These are phyloP conservation scores for Upupa epops DNA, from an alignment of 2,113 vertebrate genomes.

Conservation along the genomic window DNA sequence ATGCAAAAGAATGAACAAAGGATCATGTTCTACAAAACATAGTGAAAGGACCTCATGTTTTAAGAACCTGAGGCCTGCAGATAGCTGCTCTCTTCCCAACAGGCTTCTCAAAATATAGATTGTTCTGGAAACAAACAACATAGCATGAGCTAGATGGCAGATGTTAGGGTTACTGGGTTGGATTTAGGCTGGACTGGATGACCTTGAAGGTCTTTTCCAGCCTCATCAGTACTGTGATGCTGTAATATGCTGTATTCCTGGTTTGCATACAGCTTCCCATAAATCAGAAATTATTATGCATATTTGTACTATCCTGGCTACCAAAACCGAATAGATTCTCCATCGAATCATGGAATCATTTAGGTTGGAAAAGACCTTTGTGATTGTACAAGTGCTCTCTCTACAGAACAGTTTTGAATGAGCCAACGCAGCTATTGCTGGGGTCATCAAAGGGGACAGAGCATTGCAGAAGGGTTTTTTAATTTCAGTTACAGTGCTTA, in stretches of 20 bases:
- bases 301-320: neutral
- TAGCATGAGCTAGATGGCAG: too few relatives aligned
- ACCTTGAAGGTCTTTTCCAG: too few relatives aligned
- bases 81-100: neutral
- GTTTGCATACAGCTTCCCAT: neutral
- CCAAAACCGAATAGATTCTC: neutral
- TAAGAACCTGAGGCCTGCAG: neutral
- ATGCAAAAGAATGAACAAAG: neutral
- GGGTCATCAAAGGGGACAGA: neutral
- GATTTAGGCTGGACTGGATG: too few relatives aligned
- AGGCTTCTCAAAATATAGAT: neutral
- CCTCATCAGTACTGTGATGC: too few relatives aligned
- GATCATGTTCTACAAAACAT: neutral
- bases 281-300: neutral
- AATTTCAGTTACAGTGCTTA: neutral
- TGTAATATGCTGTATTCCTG: neutral
- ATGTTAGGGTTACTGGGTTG: too few relatives aligned
- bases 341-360: too few relatives aligned
- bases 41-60: neutral
- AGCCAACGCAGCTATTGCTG: neutral
- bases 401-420: neutral
- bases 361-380: too few relatives aligned
- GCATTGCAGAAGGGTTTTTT: neutral
- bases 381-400: too few relatives aligned
- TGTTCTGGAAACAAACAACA: neutral